phyloP scores from a whole-genome alignment of 2,113 vertebrate genomes.

The Phalacrocorax carbo region DNA sequence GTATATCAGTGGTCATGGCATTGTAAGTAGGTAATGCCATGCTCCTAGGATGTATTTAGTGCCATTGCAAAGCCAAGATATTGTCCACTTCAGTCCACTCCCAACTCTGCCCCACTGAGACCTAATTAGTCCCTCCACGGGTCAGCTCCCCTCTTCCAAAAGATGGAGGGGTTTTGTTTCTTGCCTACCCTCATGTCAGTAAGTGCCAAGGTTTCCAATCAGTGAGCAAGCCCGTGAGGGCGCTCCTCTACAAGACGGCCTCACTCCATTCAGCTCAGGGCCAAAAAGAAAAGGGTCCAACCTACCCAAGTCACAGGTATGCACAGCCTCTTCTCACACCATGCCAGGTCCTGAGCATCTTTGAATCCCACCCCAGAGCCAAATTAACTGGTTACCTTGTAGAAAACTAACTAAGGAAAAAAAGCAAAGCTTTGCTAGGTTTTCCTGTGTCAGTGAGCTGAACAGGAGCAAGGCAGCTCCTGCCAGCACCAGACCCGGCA shows the following conservation, averaged over 20 bases:
- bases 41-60: not conserved
- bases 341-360: not conserved
- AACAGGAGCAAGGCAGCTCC: not conserved
- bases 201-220: not conserved
- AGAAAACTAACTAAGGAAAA: not conserved
- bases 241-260: not conserved
- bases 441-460: not conserved
- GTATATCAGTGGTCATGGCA: not conserved
- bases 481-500: rapidly evolving
- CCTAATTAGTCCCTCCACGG: not conserved
- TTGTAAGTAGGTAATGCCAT: not conserved
- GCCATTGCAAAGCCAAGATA: not conserved
- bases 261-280: not conserved
- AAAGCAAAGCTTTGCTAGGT: not conserved
- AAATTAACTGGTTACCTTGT: not conserved
- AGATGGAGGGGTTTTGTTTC: not conserved
- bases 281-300: not conserved
- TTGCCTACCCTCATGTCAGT: not conserved
- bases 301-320: not conserved
- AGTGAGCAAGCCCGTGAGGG: not conserved
- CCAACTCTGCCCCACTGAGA: not conserved
- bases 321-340: not conserved
- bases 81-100: not conserved
- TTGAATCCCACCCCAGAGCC: not conserved
- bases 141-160: not conserved